These are phyloP conservation scores for Leptatherina wallacei DNA, from an alignment of 2,797 vertebrate species.

Conservation along the genomic window DNA sequence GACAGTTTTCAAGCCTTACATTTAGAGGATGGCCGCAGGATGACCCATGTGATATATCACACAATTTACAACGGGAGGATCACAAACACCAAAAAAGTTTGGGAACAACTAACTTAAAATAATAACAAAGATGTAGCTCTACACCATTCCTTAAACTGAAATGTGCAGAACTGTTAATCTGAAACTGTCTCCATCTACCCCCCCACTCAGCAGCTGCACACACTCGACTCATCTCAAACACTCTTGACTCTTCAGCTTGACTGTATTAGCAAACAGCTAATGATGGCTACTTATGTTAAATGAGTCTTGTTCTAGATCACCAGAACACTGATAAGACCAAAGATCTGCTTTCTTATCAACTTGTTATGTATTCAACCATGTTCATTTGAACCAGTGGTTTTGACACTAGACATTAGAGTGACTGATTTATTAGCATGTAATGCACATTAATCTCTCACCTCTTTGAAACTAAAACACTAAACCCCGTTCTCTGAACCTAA, in stretches of 20 bases:
- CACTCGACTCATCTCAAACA: neutral
- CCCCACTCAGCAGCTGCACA: neutral
- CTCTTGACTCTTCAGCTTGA: neutral
- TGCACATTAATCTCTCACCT: too few relatives aligned
- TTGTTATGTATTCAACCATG: neutral
- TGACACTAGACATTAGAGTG: neutral
- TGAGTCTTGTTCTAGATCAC: neutral
- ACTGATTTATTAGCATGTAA: neutral
- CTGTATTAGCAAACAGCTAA: constrained; percentile 1
- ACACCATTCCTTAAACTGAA: neutral
- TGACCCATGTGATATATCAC: too few relatives aligned
- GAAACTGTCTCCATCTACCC: neutral
- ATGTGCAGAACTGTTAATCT: neutral
- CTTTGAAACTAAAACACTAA: too few relatives aligned
- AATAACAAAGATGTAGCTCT: neutral
- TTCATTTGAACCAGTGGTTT: neutral
- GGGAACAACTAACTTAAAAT: neutral
- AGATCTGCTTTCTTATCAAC: neutral
- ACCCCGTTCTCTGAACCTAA: too few relatives aligned
- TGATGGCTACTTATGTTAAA: neutral
- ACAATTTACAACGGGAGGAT: too few relatives aligned
- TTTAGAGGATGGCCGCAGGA: too few relatives aligned
- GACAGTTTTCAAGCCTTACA: too few relatives aligned
- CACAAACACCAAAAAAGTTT: neutral
- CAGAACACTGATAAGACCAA: neutral